Base-by-base conservation (phyloP, 1,140 invertebrate species). In the Drosophila santomea region DNA sequence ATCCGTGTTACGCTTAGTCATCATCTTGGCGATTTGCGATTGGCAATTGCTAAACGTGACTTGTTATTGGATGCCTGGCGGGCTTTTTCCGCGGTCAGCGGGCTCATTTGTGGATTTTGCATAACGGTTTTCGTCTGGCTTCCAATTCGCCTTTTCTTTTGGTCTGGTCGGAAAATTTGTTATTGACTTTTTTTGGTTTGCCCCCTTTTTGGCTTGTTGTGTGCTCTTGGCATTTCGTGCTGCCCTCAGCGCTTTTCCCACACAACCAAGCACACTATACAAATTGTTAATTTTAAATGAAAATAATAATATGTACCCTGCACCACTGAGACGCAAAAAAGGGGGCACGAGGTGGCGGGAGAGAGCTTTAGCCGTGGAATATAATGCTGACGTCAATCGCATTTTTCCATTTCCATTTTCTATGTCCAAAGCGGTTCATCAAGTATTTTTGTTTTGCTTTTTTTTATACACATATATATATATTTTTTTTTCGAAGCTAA, bases 321-420 rank as follows among this genome's bases (percentile, higher is more conserved):
- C 32, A 10, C 2, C 32, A 32, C 32, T 32, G 32, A 57, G 25
- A 76, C 38, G 28, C 25, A 66, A 35, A 54, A 20, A 55, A 20
- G 32, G 20, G 48, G 48, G 20, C 10, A 39, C 32, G 23, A 23
- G 59, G 32, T 38, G 61, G 14, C 14, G 14, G 38, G 45, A 55
- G 45, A 54, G 36, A 48, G 74, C 59, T 89, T 69, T 74, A 89
- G 80, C 84, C 76, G 64, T 88, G 80, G 84, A 89, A 88, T 84
- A 88, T 90, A 80, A 59, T 80, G 84, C 84, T 89, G 84, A 89
- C 84, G 84, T 89, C 84, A 89, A 89, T 89, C 69, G 84, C 77
- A 80, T 90, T 89, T 89, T 89, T 89, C 80, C 80, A 69, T 80
- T 88, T 88, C 80, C 80, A 69, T 80, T 88, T 88, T 79, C 75